These are phyloP conservation scores for Gymnoscopelus microlampas DNA, from an alignment of 2,797 vertebrate species.

Conservation along the genomic window DNA sequence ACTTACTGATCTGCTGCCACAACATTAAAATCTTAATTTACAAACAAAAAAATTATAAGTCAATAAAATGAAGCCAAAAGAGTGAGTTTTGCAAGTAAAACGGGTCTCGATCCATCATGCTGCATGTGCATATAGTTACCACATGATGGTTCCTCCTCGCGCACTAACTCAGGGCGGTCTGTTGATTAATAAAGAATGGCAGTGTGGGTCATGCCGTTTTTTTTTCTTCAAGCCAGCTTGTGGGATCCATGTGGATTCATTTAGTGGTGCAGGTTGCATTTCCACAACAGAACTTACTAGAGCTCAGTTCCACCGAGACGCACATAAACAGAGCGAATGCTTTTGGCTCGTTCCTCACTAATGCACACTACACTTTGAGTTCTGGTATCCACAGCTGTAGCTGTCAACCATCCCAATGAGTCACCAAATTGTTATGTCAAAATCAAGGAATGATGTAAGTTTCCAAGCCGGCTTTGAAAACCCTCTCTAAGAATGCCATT, in stretches of 20 bases:
- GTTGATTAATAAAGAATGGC: conserved; percentile 41
- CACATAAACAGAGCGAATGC: conserved; percentile 61
- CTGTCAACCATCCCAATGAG: conserved; percentile 34
- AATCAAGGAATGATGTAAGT: conserved; percentile 49
- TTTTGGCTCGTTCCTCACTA: conserved; percentile 45
- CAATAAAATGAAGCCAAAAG: too few species aligned
- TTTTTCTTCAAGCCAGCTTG: conserved; percentile 21
- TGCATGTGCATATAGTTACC: not conserved
- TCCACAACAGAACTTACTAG: conserved; percentile 57
- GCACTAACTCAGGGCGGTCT: conserved; percentile 8
- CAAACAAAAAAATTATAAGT: too few species aligned
- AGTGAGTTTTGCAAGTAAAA: not conserved
- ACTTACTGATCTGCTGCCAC: too few species aligned
- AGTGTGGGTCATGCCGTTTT: conserved; percentile 39
- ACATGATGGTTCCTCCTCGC: not conserved
- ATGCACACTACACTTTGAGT: conserved; percentile 19
- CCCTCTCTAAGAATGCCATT: conserved; percentile 37
- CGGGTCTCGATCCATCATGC: not conserved
- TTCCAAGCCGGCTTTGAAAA: conserved; percentile 31
- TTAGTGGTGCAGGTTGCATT: conserved; percentile 61
- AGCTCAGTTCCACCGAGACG: conserved; percentile 53
- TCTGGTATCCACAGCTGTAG: conserved; percentile 48
- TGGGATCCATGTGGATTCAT: conserved; percentile 63
- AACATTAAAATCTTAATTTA: too few species aligned
- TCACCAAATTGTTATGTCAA: conserved; percentile 45